phyloP scores from a whole-genome alignment of 2,113 vertebrate genomes.

The Amphilophus citrinellus region DNA sequence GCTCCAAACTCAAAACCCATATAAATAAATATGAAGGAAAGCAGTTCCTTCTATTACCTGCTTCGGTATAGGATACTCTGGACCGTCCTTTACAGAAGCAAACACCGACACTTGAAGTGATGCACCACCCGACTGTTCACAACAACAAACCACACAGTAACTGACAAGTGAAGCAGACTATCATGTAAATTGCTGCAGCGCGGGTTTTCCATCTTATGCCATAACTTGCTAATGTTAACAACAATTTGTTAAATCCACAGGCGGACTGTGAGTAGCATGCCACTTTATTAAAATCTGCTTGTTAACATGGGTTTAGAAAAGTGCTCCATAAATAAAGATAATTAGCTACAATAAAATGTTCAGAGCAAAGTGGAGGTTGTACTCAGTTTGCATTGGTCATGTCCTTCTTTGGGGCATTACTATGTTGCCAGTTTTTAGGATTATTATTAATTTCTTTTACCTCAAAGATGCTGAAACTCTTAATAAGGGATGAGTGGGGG shows the following conservation, averaged over 20 bases:
- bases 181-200: neutral
- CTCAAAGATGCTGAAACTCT: neutral
- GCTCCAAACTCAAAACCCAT: too few species aligned
- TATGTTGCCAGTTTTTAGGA: neutral
- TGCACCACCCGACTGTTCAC: neutral
- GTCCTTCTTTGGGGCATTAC: neutral
- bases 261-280: neutral
- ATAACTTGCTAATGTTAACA: neutral
- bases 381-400: neutral
- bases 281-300: constrained; percentile 17
- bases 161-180: neutral
- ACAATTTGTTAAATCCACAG: constrained; percentile 12
- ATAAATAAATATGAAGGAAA: neutral
- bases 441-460: neutral
- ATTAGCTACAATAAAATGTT: neutral
- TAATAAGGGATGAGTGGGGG: neutral
- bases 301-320: neutral
- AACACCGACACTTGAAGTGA: neutral
- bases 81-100: neutral
- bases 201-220: neutral
- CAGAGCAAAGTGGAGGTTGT: neutral
- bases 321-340: constrained; percentile 7
- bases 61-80: neutral
- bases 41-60: neutral
- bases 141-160: neutral